phyloP scores from a whole-genome alignment of 2,113 vertebrate species.

The Perca schrenkii region DNA sequence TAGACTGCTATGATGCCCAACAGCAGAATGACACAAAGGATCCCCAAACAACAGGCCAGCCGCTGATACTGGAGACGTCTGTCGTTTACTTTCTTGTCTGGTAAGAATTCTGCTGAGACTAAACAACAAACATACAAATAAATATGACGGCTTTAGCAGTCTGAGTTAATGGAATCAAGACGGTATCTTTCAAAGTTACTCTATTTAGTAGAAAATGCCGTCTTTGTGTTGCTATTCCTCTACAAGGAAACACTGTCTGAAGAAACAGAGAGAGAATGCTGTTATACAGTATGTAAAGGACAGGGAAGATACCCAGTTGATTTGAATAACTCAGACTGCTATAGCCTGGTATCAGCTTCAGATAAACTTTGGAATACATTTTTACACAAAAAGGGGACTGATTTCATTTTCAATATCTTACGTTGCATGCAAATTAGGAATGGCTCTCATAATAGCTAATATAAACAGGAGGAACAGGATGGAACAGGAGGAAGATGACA shows the following conservation, averaged over 20 bases:
- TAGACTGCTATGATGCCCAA: not conserved
- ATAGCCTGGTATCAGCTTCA: not conserved
- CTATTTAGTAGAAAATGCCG: too few relatives aligned
- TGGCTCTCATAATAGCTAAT: not conserved
- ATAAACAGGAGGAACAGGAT: too few relatives aligned
- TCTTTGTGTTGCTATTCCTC: too few relatives aligned
- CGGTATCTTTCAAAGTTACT: too few relatives aligned
- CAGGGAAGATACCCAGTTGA: not conserved
- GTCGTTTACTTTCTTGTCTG: not conserved
- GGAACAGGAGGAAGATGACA: too few relatives aligned
- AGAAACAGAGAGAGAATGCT: not conserved
- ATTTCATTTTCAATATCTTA: not conserved
- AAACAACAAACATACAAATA: too few relatives aligned
- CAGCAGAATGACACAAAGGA: constrained; percentile 32
- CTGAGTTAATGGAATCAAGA: too few relatives aligned
- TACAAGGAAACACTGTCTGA: too few relatives aligned
- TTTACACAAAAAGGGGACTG: not conserved
- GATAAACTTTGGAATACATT: not conserved
- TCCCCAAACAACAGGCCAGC: constrained; percentile 20
- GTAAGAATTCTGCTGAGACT: not conserved
- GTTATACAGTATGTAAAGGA: not conserved
- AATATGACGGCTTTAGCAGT: too few relatives aligned
- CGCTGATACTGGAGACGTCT: rapidly evolving
- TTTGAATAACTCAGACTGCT: not conserved
- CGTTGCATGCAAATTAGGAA: not conserved